Percentiles rank a stretch among this genome's conserved stretches.
Conservation (phyloP, 2,113 vertebrate genomes). For the Podarcis muralis region DNA sequence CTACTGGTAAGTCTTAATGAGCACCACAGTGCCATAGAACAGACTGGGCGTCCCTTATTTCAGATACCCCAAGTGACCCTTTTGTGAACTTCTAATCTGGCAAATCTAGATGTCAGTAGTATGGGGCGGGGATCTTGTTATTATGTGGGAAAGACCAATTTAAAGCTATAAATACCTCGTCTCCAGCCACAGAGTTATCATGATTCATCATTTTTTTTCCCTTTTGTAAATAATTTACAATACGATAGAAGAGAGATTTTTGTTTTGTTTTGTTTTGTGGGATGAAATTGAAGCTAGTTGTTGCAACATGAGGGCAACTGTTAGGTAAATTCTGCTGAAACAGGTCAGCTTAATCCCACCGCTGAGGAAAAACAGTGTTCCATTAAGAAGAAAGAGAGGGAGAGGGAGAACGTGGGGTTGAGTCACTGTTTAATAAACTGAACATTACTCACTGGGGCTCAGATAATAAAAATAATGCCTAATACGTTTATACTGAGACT, state of each 20-base stretch:
- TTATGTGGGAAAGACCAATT: constrained; percentile 59
- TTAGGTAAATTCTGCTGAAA: constrained; percentile 68
- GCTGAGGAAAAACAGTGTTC: constrained; percentile 51
- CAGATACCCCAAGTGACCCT: neutral
- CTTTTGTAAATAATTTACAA: constrained; percentile 65
- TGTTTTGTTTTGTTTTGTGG: constrained; percentile 40
- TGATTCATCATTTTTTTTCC: constrained; percentile 62
- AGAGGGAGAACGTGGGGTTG: constrained; percentile 43
- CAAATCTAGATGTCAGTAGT: neutral
- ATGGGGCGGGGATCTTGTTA: constrained; percentile 46
- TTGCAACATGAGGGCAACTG: constrained; percentile 42
- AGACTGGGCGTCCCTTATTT: neutral
- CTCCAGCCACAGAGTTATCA: constrained; percentile 55
- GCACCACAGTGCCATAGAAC: neutral
- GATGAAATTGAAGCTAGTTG: constrained; percentile 67
- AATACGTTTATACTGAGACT: constrained; percentile 68
- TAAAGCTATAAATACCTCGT: constrained; percentile 54
- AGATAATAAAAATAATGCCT: constrained; percentile 69
- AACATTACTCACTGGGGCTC: constrained; percentile 56
- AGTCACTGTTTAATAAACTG: constrained; percentile 70
- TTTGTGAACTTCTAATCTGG: neutral
- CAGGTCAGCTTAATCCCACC: constrained; percentile 63
- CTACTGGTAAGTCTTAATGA: neutral
- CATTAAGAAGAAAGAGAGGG: constrained; percentile 55
- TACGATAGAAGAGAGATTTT: constrained; percentile 57